Conservation (phyloP, 2,888 invertebrate genomes). For the Watsonalla binaria region DNA sequence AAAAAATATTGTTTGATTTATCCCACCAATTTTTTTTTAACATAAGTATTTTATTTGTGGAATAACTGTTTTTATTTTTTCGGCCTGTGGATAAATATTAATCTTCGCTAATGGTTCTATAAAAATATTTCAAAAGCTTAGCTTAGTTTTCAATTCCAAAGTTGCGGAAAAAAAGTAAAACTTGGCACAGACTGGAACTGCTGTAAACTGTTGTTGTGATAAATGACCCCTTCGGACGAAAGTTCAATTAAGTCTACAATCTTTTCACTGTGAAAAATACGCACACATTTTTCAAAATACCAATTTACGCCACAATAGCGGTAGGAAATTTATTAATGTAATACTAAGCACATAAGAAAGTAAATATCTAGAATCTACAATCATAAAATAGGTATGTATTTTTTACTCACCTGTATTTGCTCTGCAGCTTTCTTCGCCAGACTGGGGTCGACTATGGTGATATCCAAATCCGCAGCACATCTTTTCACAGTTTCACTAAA, state of each 20-base stretch:
- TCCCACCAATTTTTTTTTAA: too few species aligned
- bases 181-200: constrained; percentile 6
- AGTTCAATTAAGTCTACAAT: constrained; percentile 38
- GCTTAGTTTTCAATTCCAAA: too few species aligned
- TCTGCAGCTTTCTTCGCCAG: constrained; percentile 69
- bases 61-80: too few species aligned
- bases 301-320: too few species aligned
- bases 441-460: constrained; percentile 62
- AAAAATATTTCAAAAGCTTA: too few species aligned
- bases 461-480: constrained; percentile 52
- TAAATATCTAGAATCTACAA: not conserved
- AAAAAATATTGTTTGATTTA: too few species aligned
- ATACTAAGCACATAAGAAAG: not conserved
- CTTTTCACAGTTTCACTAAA: constrained; percentile 60
- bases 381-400: not conserved
- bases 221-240: constrained; percentile 31
- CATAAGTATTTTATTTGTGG: too few species aligned
- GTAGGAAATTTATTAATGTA: too few species aligned
- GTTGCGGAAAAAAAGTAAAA: constrained; percentile 7
- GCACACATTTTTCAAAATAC: too few species aligned
- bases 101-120: too few species aligned
- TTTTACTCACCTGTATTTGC: constrained; percentile 64
- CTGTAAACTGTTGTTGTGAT: constrained; percentile 38
- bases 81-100: too few species aligned
- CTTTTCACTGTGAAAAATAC: constrained; percentile 22